Evolutionary conservation across 1,140 invertebrate genomes (phyloP).

Genomic region (Neotoxoptera formosana): DNA sequence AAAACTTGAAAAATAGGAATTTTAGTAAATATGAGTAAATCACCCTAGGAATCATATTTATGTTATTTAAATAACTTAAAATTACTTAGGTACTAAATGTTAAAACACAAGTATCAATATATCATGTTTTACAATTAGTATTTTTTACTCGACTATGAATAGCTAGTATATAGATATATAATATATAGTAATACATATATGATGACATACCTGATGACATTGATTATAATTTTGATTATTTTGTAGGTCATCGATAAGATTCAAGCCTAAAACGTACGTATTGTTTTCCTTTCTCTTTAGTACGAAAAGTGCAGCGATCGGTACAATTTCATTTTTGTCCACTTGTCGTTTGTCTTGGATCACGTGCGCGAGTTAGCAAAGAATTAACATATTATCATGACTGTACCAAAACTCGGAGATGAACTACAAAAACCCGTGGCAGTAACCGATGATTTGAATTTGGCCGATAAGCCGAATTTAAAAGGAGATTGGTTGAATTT

Average conservation of each 20-base stretch:
- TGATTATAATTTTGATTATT: not conserved
- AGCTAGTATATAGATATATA: not conserved
- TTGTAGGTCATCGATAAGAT: not conserved
- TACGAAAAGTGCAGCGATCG: not conserved
- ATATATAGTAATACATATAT: no score
- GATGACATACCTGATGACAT: not conserved
- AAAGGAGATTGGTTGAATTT: conserved; percentile 76
- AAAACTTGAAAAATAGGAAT: not conserved
- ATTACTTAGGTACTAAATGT: not conserved
- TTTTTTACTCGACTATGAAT: not conserved
- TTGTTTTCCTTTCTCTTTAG: not conserved
- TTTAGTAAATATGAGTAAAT: not conserved
- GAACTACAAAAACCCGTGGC: not conserved
- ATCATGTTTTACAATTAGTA: not conserved
- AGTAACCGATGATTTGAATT: not conserved
- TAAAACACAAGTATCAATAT: not conserved
- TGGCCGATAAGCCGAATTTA: not conserved
- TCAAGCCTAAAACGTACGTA: not conserved
- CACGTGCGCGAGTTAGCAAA: not conserved
- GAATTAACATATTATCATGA: not conserved
- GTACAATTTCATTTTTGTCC: not conserved
- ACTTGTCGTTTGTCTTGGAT: not conserved
- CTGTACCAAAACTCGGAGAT: not conserved
- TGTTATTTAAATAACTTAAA: not conserved
- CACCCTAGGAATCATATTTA: not conserved